Conservation (phyloP, 2,888 invertebrate genomes). For the Lasioglossum figueresi region DNA sequence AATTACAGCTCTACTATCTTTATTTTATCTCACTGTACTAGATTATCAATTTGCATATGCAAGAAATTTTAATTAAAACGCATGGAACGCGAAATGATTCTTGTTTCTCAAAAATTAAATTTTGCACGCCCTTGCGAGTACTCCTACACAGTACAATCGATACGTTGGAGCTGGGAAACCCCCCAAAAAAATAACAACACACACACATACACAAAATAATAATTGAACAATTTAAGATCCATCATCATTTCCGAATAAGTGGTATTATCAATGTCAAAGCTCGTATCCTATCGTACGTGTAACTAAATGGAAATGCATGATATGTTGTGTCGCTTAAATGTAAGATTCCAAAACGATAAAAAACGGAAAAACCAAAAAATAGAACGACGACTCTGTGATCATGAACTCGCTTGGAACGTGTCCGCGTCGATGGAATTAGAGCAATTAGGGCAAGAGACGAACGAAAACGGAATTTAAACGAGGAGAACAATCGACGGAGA, state of each 20-base stretch:
- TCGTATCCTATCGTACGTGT: conserved; percentile 53
- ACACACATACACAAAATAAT: not conserved
- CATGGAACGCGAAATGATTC: not conserved
- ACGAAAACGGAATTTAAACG: not conserved
- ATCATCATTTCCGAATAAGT: conserved; percentile 36
- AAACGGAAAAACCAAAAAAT: conserved; percentile 9
- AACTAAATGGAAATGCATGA: conserved; percentile 48
- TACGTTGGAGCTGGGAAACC: conserved; percentile 17
- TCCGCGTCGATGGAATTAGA: not conserved
- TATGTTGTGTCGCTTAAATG: conserved; percentile 44
- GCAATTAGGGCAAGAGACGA: not conserved
- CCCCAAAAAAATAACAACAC: not conserved
- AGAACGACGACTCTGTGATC: conserved; percentile 40
- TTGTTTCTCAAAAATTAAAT: not conserved
- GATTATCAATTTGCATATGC: not conserved
- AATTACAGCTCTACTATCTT: not conserved
- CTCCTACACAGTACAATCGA: not conserved
- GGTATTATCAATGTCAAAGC: conserved; percentile 53
- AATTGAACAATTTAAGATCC: conserved; percentile 26
- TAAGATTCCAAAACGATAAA: conserved; percentile 35
- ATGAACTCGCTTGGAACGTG: not conserved
- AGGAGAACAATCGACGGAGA: not conserved
- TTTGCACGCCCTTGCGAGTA: not conserved
- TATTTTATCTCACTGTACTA: not conserved
- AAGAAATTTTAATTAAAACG: not conserved